A percentile compares a stretch with the other conserved stretches of the same genome.
Evolutionary conservation across 2,113 vertebrate genomes (phyloP).

Genomic region (Muntiacus reevesi): DNA sequence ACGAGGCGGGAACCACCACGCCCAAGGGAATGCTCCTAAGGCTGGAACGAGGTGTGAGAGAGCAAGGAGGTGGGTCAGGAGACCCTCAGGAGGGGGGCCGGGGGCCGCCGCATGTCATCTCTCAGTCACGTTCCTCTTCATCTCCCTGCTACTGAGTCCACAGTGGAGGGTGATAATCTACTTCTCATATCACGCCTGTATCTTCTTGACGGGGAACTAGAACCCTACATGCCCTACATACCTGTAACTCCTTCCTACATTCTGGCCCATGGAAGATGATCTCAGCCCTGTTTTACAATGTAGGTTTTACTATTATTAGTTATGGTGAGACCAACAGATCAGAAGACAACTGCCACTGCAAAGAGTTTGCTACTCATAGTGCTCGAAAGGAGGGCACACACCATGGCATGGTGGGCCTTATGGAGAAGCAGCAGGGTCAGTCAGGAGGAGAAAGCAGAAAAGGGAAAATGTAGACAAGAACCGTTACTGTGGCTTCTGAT

Average conservation of each 20-base stretch:
- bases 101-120: neutral
- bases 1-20: accelerated
- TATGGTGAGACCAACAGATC: neutral
- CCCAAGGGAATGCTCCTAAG: neutral
- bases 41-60: neutral
- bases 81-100: accelerated
- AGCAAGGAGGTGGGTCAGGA: no score
- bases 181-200: neutral
- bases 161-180: constrained; percentile 32
- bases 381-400: neutral
- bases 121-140: constrained; percentile 69
- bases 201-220: neutral
- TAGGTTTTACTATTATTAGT: neutral
- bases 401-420: neutral
- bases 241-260: neutral
- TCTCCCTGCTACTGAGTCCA: constrained; percentile 58
- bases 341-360: neutral
- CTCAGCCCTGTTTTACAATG: neutral
- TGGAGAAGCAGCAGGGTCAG: neutral
- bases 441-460: neutral
- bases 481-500: neutral
- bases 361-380: neutral
- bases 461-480: neutral
- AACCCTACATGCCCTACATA: neutral
- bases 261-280: neutral